These are phyloP conservation scores for Forbesichthys papilliferus DNA, from an alignment of 2,113 vertebrate species.

Conservation along the genomic window DNA sequence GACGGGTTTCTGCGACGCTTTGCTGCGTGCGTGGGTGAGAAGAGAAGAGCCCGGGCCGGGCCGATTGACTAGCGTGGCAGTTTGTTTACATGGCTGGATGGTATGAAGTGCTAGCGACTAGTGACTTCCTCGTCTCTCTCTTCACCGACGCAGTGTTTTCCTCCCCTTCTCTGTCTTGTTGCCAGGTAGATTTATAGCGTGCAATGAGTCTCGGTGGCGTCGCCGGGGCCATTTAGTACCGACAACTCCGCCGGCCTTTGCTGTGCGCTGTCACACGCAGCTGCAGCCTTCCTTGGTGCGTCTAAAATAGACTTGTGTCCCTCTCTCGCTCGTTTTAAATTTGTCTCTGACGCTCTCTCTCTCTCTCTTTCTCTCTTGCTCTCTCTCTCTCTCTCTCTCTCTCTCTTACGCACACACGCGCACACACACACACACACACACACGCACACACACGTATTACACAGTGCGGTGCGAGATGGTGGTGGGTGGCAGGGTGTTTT, in stretches of 20 bases:
- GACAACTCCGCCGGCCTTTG: slow-evolving; percentile 49
- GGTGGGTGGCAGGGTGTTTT: slow-evolving; percentile 40
- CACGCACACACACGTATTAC: slow-evolving; percentile 11
- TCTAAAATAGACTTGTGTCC: neutral
- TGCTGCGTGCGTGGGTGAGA: slow-evolving; percentile 5
- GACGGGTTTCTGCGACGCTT: slow-evolving; percentile 8
- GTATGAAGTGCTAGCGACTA: slow-evolving; percentile 46
- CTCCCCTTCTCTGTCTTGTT: slow-evolving; percentile 39
- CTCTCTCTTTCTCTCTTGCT: too few species aligned
- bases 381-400: too few species aligned
- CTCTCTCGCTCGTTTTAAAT: too few species aligned
- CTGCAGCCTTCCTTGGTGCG: neutral
- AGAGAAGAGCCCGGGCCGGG: slow-evolving; percentile 26
- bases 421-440: slow-evolving; percentile 15
- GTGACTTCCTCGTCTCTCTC: slow-evolving; percentile 53
- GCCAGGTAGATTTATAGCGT: slow-evolving; percentile 57
- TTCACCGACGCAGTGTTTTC: slow-evolving; percentile 36
- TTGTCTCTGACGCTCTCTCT: too few species aligned
- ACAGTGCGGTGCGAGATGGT: neutral
- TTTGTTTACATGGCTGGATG: slow-evolving; percentile 44
- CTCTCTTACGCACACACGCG: neutral
- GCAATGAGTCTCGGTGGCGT: slow-evolving; percentile 7
- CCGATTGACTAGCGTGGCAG: slow-evolving; percentile 38
- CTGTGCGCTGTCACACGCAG: slow-evolving; percentile 9
- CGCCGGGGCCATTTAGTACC: slow-evolving; percentile 21